These are phyloP conservation scores for Lamellibrachia satsuma DNA, from an alignment of 2,888 invertebrate genomes.

Conservation along the genomic window DNA sequence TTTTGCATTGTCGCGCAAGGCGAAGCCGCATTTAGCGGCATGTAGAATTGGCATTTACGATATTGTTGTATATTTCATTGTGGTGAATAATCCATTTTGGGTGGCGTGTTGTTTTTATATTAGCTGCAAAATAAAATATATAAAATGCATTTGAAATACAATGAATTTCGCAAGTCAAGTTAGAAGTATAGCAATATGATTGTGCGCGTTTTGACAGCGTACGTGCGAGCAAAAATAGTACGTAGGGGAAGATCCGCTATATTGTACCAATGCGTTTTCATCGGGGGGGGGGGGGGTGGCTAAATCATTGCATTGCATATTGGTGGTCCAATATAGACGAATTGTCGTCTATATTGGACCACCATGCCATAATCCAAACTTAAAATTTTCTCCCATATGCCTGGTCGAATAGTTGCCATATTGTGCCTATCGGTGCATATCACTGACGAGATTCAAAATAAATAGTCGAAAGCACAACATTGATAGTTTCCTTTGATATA, in stretches of 20 bases:
- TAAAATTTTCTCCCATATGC: no score
- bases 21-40: not conserved
- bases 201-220: not conserved
- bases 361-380: no score
- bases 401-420: no score
- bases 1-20: not conserved
- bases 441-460: no score
- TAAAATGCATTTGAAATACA: not conserved
- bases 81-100: not conserved
- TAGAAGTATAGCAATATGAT: not conserved
- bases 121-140: slow-evolving; percentile 10
- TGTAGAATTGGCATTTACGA: not conserved
- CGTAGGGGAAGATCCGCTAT: no score
- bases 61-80: slow-evolving; percentile 13
- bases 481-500: no score
- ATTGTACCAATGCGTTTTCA: no score
- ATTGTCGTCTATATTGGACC: no score
- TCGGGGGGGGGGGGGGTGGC: no score
- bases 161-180: not conserved
- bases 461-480: no score
- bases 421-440: not conserved
- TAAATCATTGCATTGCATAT: no score
- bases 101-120: not conserved
- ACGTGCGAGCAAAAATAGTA: not conserved
- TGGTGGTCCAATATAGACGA: no score